phyloP scores from a whole-genome alignment of 2,113 vertebrate species.

The Gallinago media region DNA sequence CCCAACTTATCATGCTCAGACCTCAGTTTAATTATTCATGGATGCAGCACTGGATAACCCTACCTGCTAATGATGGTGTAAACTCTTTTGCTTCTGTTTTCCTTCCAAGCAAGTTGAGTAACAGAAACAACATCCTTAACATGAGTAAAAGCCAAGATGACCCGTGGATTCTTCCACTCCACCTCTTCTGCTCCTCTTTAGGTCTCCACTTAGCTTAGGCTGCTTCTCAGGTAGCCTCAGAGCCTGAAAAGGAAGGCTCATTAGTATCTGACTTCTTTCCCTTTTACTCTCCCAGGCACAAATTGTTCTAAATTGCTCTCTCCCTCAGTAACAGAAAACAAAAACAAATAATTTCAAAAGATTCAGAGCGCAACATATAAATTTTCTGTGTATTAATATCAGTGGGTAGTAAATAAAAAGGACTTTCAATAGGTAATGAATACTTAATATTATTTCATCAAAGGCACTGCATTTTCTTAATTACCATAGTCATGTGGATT shows the following conservation, averaged over 20 bases:
- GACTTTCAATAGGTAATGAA: not conserved
- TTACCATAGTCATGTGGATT: not conserved
- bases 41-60: not conserved
- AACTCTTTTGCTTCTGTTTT: not conserved
- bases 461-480: not conserved
- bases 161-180: not conserved
- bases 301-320: not conserved
- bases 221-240: not conserved
- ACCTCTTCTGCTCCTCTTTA: not conserved
- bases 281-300: not conserved
- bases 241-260: not conserved
- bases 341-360: not conserved
- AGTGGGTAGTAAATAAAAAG: not conserved
- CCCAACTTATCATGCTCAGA: too few relatives aligned
- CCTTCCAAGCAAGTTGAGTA: not conserved
- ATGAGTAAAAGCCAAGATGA: not conserved
- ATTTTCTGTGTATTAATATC: not conserved
- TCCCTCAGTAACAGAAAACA: not conserved
- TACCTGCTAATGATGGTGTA: not conserved
- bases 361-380: not conserved
- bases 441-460: not conserved
- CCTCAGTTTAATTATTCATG: not conserved
- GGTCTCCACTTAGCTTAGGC: not conserved
- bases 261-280: not conserved
- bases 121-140: not conserved